Evolutionary conservation across 23 tunicate genomes (phyloP).

Genomic region (Diplosoma virens): DNA sequence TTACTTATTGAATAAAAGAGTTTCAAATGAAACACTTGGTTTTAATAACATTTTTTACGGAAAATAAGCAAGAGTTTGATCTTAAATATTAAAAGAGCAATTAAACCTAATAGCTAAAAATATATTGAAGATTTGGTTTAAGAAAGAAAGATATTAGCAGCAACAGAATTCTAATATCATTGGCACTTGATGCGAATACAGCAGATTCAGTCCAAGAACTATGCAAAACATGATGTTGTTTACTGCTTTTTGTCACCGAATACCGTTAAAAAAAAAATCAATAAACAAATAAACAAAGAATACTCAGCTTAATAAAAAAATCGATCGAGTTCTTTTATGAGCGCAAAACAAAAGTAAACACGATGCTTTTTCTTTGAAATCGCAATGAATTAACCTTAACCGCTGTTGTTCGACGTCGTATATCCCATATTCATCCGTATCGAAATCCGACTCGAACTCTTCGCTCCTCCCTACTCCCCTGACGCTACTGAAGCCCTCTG

Average conservation of each 20-base stretch:
- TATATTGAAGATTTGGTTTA: no score
- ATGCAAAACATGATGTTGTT: background rate
- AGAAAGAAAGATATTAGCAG: no score
- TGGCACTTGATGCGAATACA: no score
- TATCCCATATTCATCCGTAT: slow-evolving; percentile 50
- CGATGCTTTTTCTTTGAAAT: no score
- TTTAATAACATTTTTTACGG: no score
- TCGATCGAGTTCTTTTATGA: background rate
- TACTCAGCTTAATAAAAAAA: background rate
- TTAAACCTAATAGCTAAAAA: no score
- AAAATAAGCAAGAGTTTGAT: no score
- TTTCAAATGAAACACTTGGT: no score
- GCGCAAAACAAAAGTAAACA: background rate
- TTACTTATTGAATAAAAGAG: no score
- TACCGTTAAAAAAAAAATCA: background rate
- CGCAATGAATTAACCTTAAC: slow-evolving; percentile 47
- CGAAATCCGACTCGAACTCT: slow-evolving; percentile 33
- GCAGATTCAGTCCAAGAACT: no score
- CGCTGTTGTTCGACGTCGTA: slow-evolving; percentile 61
- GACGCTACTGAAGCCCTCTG: slow-evolving; percentile 67
- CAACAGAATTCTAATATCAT: no score
- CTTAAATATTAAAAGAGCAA: no score
- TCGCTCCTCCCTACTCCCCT: slow-evolving; percentile 28
- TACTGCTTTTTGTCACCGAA: background rate
- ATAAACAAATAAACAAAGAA: background rate